phyloP scores from a whole-genome alignment of 1,140 invertebrate species.

The Achatina immaculata region DNA sequence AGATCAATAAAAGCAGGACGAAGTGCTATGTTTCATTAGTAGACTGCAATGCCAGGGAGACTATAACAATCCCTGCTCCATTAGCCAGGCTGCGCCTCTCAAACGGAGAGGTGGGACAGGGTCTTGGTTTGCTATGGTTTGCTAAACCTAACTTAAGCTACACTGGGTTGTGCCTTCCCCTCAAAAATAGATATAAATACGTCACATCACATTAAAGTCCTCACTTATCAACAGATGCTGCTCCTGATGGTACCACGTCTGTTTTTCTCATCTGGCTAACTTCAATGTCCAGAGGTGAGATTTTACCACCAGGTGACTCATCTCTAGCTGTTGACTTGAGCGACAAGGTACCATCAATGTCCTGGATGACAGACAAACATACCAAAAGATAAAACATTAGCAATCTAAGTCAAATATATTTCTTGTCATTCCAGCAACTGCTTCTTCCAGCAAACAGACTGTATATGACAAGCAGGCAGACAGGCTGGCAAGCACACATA shows the following conservation, averaged over 20 bases:
- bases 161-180: too few relatives aligned
- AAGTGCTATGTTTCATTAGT: too few relatives aligned
- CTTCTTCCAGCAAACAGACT: too few relatives aligned
- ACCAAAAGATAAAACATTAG: background rate
- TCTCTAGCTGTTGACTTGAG: slow-evolving; percentile 64
- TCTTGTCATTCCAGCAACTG: background rate
- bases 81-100: too few relatives aligned
- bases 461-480: background rate
- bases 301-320: slow-evolving; percentile 55
- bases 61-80: too few relatives aligned
- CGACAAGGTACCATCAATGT: slow-evolving; percentile 65
- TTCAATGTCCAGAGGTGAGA: slow-evolving; percentile 53
- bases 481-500: background rate
- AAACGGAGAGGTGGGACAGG: too few relatives aligned
- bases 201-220: too few relatives aligned
- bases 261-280: slow-evolving; percentile 59
- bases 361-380: slow-evolving; percentile 42
- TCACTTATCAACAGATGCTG: slow-evolving; percentile 65
- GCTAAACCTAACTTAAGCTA: too few relatives aligned
- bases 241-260: slow-evolving; percentile 58
- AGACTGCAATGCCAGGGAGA: too few relatives aligned
- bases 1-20: too few relatives aligned
- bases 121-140: too few relatives aligned
- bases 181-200: too few relatives aligned
- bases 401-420: background rate